These are phyloP conservation scores for Cryptomyrus ogoouensis DNA, from an alignment of 2,113 vertebrate genomes.

Conservation along the genomic window DNA sequence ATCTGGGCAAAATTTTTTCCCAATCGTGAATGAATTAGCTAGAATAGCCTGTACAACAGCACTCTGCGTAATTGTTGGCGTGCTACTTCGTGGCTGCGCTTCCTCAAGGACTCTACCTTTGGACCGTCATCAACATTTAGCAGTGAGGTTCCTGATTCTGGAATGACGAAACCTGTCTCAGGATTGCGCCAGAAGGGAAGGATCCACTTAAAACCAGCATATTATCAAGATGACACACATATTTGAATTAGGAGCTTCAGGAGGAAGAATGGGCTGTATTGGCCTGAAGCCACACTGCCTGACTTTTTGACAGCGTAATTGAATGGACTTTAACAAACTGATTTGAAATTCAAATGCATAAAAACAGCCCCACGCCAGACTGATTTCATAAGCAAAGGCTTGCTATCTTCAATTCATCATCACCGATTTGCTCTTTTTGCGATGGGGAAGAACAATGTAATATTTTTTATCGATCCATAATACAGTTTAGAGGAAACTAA, in stretches of 20 bases:
- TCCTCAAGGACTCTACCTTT: background rate
- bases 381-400: background rate
- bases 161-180: background rate
- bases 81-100: background rate
- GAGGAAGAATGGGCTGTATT: background rate
- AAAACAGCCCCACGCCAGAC: background rate
- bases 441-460: background rate
- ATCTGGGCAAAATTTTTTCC: background rate
- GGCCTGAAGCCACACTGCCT: background rate
- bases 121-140: background rate
- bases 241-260: background rate
- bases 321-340: background rate
- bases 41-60: background rate
- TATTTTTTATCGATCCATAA: slow-evolving; percentile 12
- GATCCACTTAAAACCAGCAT: background rate
- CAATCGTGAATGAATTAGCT: background rate
- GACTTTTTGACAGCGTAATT: background rate
- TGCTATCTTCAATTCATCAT: background rate
- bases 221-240: background rate
- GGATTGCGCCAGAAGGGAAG: background rate
- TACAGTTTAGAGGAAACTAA: background rate
- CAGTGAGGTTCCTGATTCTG: background rate
- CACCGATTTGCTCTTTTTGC: background rate
- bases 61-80: background rate
- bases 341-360: background rate